A percentile compares a stretch with the other conserved stretches of the same genome.
Evolutionary conservation across 1,140 invertebrate species (phyloP).

Genomic region (Stegodyphus mimosarum): DNA sequence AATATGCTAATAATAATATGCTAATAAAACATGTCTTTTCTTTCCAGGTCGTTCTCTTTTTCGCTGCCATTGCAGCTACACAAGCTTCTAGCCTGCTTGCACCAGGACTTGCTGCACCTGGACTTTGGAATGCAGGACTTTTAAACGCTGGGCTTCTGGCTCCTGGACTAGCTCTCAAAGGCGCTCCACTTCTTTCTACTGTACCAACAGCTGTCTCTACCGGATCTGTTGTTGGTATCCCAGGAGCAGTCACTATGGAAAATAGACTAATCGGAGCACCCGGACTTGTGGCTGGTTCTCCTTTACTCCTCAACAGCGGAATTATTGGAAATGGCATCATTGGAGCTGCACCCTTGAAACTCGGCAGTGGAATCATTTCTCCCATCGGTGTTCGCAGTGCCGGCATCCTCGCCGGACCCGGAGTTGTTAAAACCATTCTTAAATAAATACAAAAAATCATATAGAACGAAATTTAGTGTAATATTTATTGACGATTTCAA

Average conservation of each 20-base stretch:
- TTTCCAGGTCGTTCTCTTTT: constrained; percentile 4
- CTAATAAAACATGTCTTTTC: not conserved
- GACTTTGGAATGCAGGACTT: not conserved
- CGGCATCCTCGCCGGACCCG: not conserved
- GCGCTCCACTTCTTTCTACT: not conserved
- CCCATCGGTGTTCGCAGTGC: not conserved
- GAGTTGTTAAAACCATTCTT: not conserved
- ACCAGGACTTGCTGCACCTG: not conserved
- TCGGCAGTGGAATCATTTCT: not conserved
- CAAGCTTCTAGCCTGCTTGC: not conserved
- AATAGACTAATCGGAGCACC: constrained; percentile 23
- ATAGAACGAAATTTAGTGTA: no score
- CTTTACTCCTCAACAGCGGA: not conserved
- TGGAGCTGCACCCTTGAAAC: not conserved
- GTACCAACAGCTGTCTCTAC: not conserved
- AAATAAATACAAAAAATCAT: not conserved
- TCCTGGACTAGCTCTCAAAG: not conserved
- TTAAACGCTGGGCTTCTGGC: not conserved
- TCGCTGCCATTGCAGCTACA: constrained; percentile 1
- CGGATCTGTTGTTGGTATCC: constrained; percentile 13
- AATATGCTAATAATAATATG: not conserved
- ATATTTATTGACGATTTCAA: no score
- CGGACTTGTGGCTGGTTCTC: constrained; percentile 3
- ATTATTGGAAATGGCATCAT: not conserved
- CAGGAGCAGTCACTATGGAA: constrained; percentile 16